phyloP scores from a whole-genome alignment of 2,113 vertebrate species.

The Platycercus adscitus region DNA sequence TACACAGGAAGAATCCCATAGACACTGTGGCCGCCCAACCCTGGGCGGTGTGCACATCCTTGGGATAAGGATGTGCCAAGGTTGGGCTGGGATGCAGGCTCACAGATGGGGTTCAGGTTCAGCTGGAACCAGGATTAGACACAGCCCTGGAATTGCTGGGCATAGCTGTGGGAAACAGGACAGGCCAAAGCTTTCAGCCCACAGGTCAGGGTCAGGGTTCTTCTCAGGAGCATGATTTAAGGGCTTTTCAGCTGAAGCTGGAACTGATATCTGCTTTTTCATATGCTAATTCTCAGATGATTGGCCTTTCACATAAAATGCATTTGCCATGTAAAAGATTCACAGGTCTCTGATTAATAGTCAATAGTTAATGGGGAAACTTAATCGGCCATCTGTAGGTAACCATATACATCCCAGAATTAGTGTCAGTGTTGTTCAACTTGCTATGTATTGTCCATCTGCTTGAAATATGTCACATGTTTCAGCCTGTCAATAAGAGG shows the following conservation, averaged over 20 bases:
- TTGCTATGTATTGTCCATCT: neutral
- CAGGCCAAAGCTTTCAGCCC: neutral
- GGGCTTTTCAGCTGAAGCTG: neutral
- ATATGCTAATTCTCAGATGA: neutral
- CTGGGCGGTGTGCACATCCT: accelerated
- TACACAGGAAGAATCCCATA: neutral
- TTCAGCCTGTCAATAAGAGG: neutral
- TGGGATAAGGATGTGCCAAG: neutral
- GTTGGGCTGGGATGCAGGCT: accelerated
- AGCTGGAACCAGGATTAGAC: neutral
- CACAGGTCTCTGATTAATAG: neutral
- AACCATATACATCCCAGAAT: neutral
- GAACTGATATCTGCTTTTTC: neutral
- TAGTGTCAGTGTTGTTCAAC: neutral
- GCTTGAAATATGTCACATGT: neutral
- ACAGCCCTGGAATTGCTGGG: neutral
- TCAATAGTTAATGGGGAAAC: neutral
- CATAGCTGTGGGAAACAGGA: neutral
- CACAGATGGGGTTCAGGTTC: neutral
- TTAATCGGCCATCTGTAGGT: neutral
- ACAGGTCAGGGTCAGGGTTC: neutral
- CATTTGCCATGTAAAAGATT: neutral
- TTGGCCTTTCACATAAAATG: neutral
- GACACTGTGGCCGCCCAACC: accelerated
- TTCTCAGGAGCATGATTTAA: neutral